Base-by-base conservation (phyloP, 2,797 vertebrate species). In the Gastrophryne carolinensis region DNA sequence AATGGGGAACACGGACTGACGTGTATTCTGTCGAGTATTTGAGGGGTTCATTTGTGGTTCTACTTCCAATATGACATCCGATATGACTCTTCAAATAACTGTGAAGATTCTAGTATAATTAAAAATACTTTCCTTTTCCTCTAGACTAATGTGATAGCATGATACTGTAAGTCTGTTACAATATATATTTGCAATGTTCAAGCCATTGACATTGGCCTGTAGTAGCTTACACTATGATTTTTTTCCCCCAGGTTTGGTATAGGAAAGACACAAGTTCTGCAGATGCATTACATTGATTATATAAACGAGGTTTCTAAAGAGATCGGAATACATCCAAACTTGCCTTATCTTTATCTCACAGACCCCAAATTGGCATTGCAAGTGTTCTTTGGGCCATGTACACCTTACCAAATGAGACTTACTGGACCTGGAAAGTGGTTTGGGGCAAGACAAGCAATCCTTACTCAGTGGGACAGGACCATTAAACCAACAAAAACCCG, bases 341-440 rank as follows among this genome's bases (percentile, higher is more conserved):
- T 94, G 24, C 37, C 79, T 0, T 21, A 52, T 34, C 74, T 95
- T 60, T 80, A 94, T 75, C 82, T 97, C 79, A 92, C 87, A 0
- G 93, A 98, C 75, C 95, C 94, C 65, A 89, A 62, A 54, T 32
- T 98, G 74, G 92, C 87, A 0, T 53, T 84, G n/a, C 82, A 83
- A 1, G 29, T 97, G 72, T 0, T 86, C 0, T 70, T 92, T 0
- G 95, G 95, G 1, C 95, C 96, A 8, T 82, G 83, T 67, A 94
- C 93, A 0, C 92, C 96, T 0, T 91, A 91, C 81, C 96, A 97
- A 80, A 96, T 91, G 80, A 93, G 95, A 8, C 87, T 98, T 2
- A 80, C 35, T 23, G 96, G 95, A 9, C 92, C 93, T 0, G 92
- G 94, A 2, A 91, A 84, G 65, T 95, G 93, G 94, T 80, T 81